Conservation (phyloP, 2,888 invertebrate genomes). For the Aproaerema taeniolella region DNA sequence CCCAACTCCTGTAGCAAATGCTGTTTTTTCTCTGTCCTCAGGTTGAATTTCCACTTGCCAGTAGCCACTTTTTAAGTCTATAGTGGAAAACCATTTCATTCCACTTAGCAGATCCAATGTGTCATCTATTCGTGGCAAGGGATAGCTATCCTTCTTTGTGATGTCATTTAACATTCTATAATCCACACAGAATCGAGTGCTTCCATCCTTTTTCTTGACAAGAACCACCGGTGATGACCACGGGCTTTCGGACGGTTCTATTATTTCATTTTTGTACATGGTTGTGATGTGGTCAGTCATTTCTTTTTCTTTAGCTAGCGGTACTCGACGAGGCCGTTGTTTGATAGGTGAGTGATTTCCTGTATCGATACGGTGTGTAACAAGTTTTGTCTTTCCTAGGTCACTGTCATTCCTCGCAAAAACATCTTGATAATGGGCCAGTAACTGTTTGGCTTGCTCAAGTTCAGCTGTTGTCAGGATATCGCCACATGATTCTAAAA, state of each 20-base stretch:
- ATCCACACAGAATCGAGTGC: slow-evolving; percentile 21
- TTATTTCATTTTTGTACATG: slow-evolving; percentile 7
- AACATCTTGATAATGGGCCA: background rate
- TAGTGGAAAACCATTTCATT: background rate
- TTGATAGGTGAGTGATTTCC: background rate
- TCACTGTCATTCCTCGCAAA: background rate
- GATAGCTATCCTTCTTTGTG: slow-evolving; percentile 10
- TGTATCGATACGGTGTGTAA: background rate
- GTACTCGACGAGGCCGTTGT: background rate
- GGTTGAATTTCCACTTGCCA: background rate
- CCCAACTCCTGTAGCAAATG: background rate
- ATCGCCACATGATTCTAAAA: background rate
- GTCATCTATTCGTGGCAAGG: slow-evolving; percentile 13
- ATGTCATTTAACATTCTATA: slow-evolving; percentile 16
- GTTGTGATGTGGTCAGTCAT: background rate
- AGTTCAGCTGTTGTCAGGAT: background rate
- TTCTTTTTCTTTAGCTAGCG: background rate
- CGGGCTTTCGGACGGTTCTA: slow-evolving; percentile 10
- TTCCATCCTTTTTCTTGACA: slow-evolving; percentile 22
- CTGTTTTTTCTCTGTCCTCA: slow-evolving; percentile 2
- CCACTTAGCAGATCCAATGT: slow-evolving; percentile 20
- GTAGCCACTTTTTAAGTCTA: background rate
- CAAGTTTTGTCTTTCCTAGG: background rate
- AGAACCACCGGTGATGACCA: slow-evolving; percentile 18
- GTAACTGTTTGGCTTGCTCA: background rate